Evolutionary conservation across 2,797 vertebrate species (phyloP), one percentile per base, ranked within the genome.

Genomic region (Xiphorhynchus erythropygius): DNA sequence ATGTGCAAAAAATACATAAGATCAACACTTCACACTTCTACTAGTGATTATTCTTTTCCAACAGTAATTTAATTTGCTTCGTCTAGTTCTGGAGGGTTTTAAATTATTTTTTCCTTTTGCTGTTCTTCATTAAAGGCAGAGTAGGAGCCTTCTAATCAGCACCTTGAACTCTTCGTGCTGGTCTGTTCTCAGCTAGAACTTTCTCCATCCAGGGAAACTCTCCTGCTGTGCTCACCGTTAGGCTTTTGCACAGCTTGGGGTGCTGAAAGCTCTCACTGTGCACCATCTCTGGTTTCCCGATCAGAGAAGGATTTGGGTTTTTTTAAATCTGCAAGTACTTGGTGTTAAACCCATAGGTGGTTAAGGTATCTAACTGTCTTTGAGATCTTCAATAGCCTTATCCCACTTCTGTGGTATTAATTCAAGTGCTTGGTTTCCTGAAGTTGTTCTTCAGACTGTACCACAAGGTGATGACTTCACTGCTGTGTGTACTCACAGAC

Each of bases 1-100:
- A 79, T 70, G 82, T 59, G 53, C 82, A 97, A 89, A 94, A 92
- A 92, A 93, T 84, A 68, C 68, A 16, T 73, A 91, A 96, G 89
- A 91, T 84, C 93, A 91, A 90, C 80, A 63, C 32, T 96, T 94
- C 86, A 80, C 96, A 79, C 76, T 82, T 84, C 74, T 71, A 63
- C 75, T 73, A 60, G 39, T 0, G 1, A 89, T 87, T 88, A 83
- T 87, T 89, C 64, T 82, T 62, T 86, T 85, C 5, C 2, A 80
- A 59, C 39, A 73, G 65, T 76, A 88, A 92, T 89, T 85, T 77
- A 73, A 92, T 92, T 93, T 80, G 18, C 39, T 87, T 78, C 39
- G 30, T 84, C 60, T 50, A 28, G 16, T 79, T 75, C 42, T 55
- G 16, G 9, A 78, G 17, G 4, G 3, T 86, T 83, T 62, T 1